phyloP scores from a whole-genome alignment of 2,888 invertebrate species.

The Norana najaformis region DNA sequence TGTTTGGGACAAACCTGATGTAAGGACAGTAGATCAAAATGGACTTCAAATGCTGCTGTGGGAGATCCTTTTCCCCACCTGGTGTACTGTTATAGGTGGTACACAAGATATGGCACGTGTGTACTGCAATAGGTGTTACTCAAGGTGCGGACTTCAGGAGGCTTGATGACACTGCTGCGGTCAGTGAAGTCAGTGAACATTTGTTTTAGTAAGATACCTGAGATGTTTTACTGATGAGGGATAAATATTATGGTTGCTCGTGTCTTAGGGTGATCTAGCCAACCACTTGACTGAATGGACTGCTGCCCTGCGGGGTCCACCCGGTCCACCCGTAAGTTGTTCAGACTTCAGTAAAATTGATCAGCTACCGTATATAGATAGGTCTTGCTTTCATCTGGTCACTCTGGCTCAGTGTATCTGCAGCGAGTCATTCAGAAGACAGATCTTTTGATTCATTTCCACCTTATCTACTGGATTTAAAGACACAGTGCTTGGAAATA shows the following conservation, averaged over 20 bases:
- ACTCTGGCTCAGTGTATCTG: background rate
- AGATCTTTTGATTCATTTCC: background rate
- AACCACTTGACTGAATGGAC: background rate
- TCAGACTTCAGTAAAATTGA: background rate
- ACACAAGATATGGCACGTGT: no score
- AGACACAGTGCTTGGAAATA: background rate
- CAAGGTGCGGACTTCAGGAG: no score
- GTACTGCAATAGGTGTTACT: no score
- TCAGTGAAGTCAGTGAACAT: no score
- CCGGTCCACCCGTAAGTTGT: constrained; percentile 15
- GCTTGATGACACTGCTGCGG: no score
- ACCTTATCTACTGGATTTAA: background rate
- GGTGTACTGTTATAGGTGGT: no score
- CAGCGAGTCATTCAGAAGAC: background rate
- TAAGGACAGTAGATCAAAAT: no score
- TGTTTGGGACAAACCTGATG: no score
- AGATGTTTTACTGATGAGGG: background rate
- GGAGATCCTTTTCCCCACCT: no score
- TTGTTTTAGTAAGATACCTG: background rate
- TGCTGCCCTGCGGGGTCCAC: background rate
- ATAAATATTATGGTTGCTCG: background rate
- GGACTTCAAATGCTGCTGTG: no score
- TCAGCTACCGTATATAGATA: background rate
- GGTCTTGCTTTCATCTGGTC: background rate
- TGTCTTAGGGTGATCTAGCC: constrained; percentile 17